These are phyloP conservation scores for Perca schrenkii DNA, from an alignment of 2,113 vertebrate species.

Conservation along the genomic window DNA sequence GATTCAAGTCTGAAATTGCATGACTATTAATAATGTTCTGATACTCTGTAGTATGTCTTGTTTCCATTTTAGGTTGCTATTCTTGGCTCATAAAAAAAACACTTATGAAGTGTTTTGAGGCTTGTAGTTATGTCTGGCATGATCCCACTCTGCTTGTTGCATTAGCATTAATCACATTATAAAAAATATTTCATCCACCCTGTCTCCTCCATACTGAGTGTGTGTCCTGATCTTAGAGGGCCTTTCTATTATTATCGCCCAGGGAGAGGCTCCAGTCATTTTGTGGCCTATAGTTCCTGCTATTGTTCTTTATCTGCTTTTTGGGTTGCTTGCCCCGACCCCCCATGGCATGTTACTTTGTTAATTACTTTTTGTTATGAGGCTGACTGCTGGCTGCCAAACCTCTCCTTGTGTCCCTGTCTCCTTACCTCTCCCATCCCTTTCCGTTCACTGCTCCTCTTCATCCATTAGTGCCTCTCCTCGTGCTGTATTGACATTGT, in stretches of 20 bases:
- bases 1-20: not conserved
- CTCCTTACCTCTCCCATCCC: slow-evolving; percentile 77
- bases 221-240: slow-evolving; percentile 70
- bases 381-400: slow-evolving; percentile 67
- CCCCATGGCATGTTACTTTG: slow-evolving; percentile 77
- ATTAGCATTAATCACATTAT: slow-evolving; percentile 75
- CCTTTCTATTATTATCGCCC: slow-evolving; percentile 82
- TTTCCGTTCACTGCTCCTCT: slow-evolving; percentile 70
- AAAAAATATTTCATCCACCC: slow-evolving; percentile 70
- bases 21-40: not conserved
- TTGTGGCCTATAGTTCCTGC: slow-evolving; percentile 88
- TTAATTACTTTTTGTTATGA: slow-evolving; percentile 83
- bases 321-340: slow-evolving; percentile 85
- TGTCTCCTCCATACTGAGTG: slow-evolving; percentile 69
- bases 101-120: slow-evolving; percentile 1
- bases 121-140: slow-evolving; percentile 60
- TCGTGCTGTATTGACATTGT: slow-evolving; percentile 46
- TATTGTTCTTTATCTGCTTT: slow-evolving; percentile 94
- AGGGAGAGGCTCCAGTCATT: slow-evolving; percentile 87
- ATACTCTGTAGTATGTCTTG: not conserved
- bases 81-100: not conserved
- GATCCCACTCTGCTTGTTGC: slow-evolving; percentile 62
- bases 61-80: not conserved
- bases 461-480: slow-evolving; percentile 52
- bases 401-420: slow-evolving; percentile 65